Conservation (phyloP, 2,113 vertebrate species). For the Pteropus alecto region DNA sequence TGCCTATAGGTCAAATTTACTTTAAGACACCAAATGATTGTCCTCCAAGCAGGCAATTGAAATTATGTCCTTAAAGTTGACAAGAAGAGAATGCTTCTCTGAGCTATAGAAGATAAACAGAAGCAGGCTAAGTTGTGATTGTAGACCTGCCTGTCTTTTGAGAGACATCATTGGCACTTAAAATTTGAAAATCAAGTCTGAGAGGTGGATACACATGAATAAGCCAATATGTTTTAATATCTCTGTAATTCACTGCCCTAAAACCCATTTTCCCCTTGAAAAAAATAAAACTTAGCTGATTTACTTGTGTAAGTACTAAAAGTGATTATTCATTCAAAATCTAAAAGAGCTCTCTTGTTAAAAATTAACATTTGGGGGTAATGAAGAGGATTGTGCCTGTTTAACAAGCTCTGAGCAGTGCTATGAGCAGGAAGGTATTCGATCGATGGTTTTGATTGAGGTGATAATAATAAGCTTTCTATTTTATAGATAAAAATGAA, state of each 20-base stretch:
- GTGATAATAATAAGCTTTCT: background rate
- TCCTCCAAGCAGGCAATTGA: conserved; percentile 22
- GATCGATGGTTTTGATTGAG: background rate
- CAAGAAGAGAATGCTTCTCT: conserved; percentile 21
- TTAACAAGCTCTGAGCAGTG: background rate
- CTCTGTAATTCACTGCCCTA: background rate
- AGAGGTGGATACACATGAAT: background rate
- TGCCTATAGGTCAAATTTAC: background rate
- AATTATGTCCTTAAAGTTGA: background rate
- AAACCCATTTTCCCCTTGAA: background rate
- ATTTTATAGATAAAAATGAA: conserved; percentile 21
- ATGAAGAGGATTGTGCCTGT: background rate
- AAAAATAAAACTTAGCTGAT: background rate
- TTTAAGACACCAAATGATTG: background rate
- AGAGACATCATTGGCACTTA: background rate
- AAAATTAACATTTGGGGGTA: background rate
- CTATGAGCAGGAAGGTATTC: background rate
- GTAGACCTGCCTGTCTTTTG: background rate
- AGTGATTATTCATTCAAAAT: background rate
- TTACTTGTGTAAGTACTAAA: background rate
- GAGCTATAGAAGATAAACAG: background rate
- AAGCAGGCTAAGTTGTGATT: background rate
- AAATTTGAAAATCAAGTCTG: conserved; percentile 9
- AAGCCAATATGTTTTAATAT: background rate
- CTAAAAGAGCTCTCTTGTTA: background rate